These are phyloP conservation scores for Falco cherrug DNA, from an alignment of 2,797 vertebrate genomes.

Conservation along the genomic window DNA sequence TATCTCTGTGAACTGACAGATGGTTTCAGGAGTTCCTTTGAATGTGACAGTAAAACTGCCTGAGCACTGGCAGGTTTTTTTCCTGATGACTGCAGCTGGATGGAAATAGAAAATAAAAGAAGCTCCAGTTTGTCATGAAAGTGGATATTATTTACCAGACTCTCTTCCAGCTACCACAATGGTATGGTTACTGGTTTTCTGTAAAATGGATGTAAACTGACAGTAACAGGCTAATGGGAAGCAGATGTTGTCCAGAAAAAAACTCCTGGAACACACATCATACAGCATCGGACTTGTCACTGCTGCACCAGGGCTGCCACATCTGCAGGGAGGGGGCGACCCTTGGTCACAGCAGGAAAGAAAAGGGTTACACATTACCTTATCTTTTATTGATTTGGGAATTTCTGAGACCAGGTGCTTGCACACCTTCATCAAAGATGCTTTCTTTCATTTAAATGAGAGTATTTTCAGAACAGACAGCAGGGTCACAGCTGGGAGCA, in stretches of 20 bases:
- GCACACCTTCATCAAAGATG: not conserved
- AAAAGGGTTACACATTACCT: not conserved
- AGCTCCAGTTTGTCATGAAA: not conserved
- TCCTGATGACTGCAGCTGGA: not conserved
- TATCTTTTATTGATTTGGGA: not conserved
- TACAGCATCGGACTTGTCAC: not conserved
- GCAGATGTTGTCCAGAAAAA: constrained; percentile 1
- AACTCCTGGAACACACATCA: not conserved
- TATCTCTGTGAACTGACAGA: not conserved
- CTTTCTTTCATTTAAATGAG: not conserved
- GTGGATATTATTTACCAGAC: not conserved
- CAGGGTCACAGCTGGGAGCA: not conserved
- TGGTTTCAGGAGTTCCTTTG: not conserved
- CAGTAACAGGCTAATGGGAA: not conserved
- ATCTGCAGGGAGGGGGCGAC: not conserved
- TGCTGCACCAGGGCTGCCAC: not conserved
- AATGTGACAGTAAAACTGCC: not conserved
- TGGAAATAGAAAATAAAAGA: constrained; percentile 20
- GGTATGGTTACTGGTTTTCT: not conserved
- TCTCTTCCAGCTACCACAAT: not conserved
- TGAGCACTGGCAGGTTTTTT: not conserved
- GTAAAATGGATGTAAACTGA: not conserved
- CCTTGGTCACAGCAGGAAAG: not conserved
- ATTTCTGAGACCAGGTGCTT: not conserved
- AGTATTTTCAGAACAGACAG: not conserved